These are phyloP conservation scores for Trichacis sp. DNA, from an alignment of 2,888 invertebrate genomes.

Conservation along the genomic window DNA sequence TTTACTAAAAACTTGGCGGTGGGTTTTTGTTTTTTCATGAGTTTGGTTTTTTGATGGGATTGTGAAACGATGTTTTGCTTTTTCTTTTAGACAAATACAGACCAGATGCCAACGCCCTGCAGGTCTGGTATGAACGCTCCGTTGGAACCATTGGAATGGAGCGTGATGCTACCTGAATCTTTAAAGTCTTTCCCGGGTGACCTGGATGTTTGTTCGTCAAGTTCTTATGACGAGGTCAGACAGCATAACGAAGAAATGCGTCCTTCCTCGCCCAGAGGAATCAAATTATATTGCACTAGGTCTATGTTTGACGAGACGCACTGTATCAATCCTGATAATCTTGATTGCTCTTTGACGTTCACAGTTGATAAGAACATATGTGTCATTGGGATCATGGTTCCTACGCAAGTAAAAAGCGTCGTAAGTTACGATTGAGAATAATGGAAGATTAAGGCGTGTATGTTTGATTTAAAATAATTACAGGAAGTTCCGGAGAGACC, in stretches of 20 bases:
- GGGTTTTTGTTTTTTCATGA: neutral
- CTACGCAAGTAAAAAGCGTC: conserved; percentile 74
- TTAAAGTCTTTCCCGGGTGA: neutral
- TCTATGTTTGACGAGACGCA: conserved; percentile 78
- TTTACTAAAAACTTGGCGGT: neutral
- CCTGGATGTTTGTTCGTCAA: neutral
- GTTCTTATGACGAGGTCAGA: neutral
- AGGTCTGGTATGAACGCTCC: neutral
- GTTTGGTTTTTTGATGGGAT: neutral
- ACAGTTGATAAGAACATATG: conserved; percentile 85
- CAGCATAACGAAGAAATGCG: neutral
- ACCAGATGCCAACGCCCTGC: neutral
- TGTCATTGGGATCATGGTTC: conserved; percentile 81
- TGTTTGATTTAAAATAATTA: no score
- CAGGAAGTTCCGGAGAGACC: neutral
- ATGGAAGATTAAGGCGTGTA: no score
- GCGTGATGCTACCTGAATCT: neutral
- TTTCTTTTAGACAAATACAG: neutral
- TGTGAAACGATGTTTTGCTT: neutral
- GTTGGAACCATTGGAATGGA: neutral
- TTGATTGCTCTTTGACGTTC: conserved; percentile 84
- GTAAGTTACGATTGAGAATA: no score
- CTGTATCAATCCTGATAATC: conserved; percentile 80
- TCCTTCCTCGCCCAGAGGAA: conserved; percentile 18
- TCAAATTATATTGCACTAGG: conserved; percentile 79